phyloP scores from a whole-genome alignment of 2,797 vertebrate species.

The Pangasius macronema region DNA sequence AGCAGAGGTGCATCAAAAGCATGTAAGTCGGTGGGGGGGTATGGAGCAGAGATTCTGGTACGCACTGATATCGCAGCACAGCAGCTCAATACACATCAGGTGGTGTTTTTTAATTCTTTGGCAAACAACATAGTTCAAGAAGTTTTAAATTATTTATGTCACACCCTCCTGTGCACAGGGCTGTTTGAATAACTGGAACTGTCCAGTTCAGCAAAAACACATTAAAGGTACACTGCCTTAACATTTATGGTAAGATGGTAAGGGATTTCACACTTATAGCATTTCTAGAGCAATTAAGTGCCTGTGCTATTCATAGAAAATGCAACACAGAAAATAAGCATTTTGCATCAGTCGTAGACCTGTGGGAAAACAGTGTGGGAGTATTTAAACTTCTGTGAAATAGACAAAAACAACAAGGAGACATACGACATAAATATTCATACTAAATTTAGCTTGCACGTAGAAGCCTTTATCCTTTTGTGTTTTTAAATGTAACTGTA shows the following conservation, averaged over 20 bases:
- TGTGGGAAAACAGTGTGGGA: constrained; percentile 26
- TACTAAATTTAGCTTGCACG: background rate
- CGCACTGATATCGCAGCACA: constrained; percentile 21
- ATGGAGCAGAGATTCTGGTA: background rate
- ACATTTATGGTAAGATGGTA: background rate
- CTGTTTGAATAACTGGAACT: constrained; percentile 25
- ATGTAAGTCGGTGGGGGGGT: background rate
- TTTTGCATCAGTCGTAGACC: constrained; percentile 43
- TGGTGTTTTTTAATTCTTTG: background rate
- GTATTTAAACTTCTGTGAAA: constrained; percentile 23
- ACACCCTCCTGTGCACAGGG: constrained; percentile 11
- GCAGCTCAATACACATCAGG: constrained; percentile 15
- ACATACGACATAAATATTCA: constrained; percentile 17
- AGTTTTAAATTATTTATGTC: constrained; percentile 23
- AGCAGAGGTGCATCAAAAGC: constrained; percentile 38
- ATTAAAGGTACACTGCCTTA: constrained; percentile 34
- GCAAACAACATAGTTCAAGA: constrained; percentile 13
- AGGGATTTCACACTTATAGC: constrained; percentile 19
- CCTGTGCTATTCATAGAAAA: constrained; percentile 20
- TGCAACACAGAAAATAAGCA: background rate
- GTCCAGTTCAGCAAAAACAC: constrained; percentile 35
- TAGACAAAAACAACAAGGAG: constrained; percentile 22
- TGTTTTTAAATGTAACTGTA: background rate
- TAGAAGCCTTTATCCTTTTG: constrained; percentile 1
- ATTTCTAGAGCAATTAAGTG: constrained; percentile 36